Percentiles rank a stretch among this genome's conserved stretches.
Evolutionary conservation across 2,113 vertebrate species (phyloP).

Genomic region (Suricata suricatta): DNA sequence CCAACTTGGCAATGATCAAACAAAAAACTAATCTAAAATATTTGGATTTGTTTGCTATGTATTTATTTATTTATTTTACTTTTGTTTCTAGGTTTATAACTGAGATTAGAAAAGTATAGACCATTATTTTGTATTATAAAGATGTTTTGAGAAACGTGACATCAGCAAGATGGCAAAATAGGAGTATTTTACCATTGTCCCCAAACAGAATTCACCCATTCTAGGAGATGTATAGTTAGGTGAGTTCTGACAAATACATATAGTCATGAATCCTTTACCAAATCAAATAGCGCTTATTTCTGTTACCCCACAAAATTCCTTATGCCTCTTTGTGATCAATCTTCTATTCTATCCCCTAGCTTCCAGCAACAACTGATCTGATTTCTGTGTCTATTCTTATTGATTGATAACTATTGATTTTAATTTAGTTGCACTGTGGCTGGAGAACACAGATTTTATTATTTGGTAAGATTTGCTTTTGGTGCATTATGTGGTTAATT

Average conservation of each 20-base stretch:
- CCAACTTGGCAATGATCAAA: neutral
- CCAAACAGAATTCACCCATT: neutral
- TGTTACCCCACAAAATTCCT: neutral
- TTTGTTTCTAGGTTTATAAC: neutral
- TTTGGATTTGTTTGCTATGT: constrained; percentile 5
- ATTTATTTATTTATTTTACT: neutral
- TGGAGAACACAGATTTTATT: constrained; percentile 46
- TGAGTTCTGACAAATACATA: constrained; percentile 51
- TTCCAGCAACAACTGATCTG: neutral
- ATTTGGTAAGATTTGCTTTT: constrained; percentile 62
- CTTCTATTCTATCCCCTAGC: neutral
- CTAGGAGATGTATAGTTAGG: neutral
- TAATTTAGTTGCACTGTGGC: constrained; percentile 55
- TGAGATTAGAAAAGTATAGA: neutral
- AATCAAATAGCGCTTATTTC: constrained; percentile 52
- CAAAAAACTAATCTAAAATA: neutral
- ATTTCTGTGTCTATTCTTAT: constrained; percentile 53
- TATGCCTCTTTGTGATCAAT: constrained; percentile 1
- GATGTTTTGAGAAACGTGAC: neutral
- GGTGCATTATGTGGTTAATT: constrained; percentile 11
- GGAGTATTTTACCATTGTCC: neutral
- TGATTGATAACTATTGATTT: constrained; percentile 54
- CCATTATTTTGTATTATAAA: neutral
- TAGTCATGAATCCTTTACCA: neutral
- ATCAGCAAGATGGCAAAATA: neutral